Evolutionary conservation across 1,140 invertebrate species (phyloP).

Genomic region (Neodiprion lecontei): DNA sequence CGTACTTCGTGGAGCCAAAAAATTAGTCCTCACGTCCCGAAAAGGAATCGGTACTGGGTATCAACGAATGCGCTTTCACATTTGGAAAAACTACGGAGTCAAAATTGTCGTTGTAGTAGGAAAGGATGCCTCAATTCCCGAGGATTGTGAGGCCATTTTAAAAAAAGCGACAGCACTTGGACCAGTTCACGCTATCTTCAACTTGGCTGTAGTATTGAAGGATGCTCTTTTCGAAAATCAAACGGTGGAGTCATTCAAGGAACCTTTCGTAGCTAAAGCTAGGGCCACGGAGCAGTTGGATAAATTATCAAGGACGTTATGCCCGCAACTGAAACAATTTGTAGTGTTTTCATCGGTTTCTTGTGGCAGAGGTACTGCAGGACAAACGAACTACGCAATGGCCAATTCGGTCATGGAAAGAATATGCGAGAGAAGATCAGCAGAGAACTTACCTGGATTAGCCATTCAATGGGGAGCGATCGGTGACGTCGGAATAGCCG

Average conservation of each 20-base stretch:
- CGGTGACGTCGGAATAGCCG: slow-evolving; percentile 65
- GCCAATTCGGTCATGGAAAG: slow-evolving; percentile 68
- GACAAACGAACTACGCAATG: slow-evolving; percentile 80
- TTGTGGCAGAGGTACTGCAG: slow-evolving; percentile 79
- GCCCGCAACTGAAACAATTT: slow-evolving; percentile 63
- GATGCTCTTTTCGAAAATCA: slow-evolving; percentile 65
- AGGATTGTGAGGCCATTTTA: slow-evolving; percentile 66
- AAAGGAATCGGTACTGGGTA: slow-evolving; percentile 74
- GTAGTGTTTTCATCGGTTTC: slow-evolving; percentile 79
- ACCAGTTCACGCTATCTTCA: slow-evolving; percentile 79
- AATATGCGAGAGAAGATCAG: slow-evolving; percentile 62
- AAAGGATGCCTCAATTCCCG: slow-evolving; percentile 56
- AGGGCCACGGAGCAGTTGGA: slow-evolving; percentile 61
- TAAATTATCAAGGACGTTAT: slow-evolving; percentile 58
- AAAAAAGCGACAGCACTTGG: slow-evolving; percentile 65
- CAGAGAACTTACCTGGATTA: slow-evolving; percentile 61
- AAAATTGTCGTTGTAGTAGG: slow-evolving; percentile 60
- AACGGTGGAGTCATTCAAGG: slow-evolving; percentile 58
- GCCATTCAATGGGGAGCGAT: slow-evolving; percentile 69
- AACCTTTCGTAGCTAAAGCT: slow-evolving; percentile 62
- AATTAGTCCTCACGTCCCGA: slow-evolving; percentile 75
- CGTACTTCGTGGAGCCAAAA: slow-evolving; percentile 71
- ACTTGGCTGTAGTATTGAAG: slow-evolving; percentile 73
- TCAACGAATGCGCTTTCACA: slow-evolving; percentile 63
- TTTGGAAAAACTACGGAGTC: slow-evolving; percentile 65